Percentiles rank a stretch among this genome's conserved stretches.
Evolutionary conservation across 2,888 invertebrate species (phyloP).

Genomic region (Tolmerus cingulatus): DNA sequence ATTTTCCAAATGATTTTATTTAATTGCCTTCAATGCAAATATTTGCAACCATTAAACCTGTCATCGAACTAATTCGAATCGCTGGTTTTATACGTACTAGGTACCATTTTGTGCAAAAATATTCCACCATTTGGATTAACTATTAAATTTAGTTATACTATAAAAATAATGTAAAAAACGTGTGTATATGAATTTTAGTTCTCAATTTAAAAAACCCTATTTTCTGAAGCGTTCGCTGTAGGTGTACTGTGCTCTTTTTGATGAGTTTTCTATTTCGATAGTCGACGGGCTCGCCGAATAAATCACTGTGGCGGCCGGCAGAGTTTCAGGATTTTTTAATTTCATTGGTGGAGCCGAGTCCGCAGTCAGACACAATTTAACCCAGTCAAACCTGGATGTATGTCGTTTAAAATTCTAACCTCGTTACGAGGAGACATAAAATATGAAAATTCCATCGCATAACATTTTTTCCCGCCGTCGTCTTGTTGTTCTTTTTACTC

Average conservation of each 20-base stretch:
- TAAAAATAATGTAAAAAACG: background rate
- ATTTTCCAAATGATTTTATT: no score
- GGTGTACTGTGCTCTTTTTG: background rate
- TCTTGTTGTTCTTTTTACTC: constrained; percentile 6
- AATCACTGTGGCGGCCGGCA: background rate
- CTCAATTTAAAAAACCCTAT: background rate
- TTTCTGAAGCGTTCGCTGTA: background rate
- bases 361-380: constrained; percentile 29
- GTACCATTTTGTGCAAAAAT: no score
- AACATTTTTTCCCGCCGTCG: constrained; percentile 7
- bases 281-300: background rate
- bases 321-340: background rate
- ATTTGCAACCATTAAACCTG: no score
- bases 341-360: background rate
- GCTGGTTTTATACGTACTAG: no score
- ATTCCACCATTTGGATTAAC: no score
- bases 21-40: no score
- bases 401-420: constrained; percentile 47
- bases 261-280: background rate
- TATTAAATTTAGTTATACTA: background rate
- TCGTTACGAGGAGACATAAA: constrained; percentile 48
- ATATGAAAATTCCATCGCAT: constrained; percentile 49
- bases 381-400: constrained; percentile 21
- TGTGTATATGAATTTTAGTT: background rate
- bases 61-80: no score